These are phyloP conservation scores for Dendrocopos noguchii DNA, from an alignment of 2,113 vertebrate genomes.

Conservation along the genomic window DNA sequence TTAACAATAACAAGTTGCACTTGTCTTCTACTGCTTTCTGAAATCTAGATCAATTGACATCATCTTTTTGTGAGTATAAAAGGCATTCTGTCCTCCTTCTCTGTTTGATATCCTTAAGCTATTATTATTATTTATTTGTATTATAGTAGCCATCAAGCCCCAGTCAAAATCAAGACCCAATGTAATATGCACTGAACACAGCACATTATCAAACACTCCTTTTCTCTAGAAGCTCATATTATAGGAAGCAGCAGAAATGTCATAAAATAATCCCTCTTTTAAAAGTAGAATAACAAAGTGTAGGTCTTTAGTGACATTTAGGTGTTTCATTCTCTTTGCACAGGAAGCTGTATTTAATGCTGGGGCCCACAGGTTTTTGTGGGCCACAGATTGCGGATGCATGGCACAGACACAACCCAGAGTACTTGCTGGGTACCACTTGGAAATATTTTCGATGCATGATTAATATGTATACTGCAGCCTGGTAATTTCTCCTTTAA, in stretches of 20 bases:
- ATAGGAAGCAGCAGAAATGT: neutral
- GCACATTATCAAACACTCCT: neutral
- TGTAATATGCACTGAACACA: neutral
- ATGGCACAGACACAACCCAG: neutral
- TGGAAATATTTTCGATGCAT: neutral
- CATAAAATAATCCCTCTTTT: neutral
- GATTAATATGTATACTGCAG: neutral
- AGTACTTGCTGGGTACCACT: neutral
- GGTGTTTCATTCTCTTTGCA: neutral
- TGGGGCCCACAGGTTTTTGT: neutral
- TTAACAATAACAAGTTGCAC: slow-evolving; percentile 68
- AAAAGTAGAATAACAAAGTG: neutral
- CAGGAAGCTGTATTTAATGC: neutral
- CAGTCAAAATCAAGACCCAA: slow-evolving; percentile 41
- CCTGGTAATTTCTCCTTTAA: neutral
- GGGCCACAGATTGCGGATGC: neutral
- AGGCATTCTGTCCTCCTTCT: slow-evolving; percentile 47
- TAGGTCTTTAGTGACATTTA: neutral
- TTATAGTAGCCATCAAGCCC: slow-evolving; percentile 1
- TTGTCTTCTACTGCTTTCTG: slow-evolving; percentile 67
- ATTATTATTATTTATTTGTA: slow-evolving; percentile 63
- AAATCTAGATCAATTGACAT: slow-evolving; percentile 69
- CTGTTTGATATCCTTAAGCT: slow-evolving; percentile 68
- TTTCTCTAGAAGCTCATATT: neutral
- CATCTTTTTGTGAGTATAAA: slow-evolving; percentile 72